phyloP scores from a whole-genome alignment of 2,888 invertebrate genomes.

The Acanthosepion lycidas region DNA sequence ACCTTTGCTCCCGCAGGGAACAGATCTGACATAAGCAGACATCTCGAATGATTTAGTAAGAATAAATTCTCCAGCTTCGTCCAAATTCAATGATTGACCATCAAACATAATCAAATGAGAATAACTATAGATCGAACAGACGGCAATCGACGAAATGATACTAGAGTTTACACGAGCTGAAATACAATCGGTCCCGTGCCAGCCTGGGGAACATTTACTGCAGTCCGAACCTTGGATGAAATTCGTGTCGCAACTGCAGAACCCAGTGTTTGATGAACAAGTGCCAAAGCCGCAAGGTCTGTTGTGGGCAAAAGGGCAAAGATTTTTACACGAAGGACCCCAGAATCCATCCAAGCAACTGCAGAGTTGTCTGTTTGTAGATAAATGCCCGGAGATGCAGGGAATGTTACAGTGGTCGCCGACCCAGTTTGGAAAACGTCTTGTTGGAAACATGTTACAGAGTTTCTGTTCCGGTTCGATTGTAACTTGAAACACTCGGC shows the following conservation, averaged over 20 bases:
- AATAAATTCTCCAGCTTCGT: slow-evolving; percentile 44
- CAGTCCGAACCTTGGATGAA: slow-evolving; percentile 55
- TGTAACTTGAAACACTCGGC: neutral
- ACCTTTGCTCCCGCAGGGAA: slow-evolving; percentile 57
- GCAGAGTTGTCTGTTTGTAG: slow-evolving; percentile 50
- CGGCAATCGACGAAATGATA: slow-evolving; percentile 38
- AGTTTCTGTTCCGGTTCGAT: slow-evolving; percentile 52
- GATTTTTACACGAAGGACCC: slow-evolving; percentile 55
- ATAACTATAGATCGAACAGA: slow-evolving; percentile 55
- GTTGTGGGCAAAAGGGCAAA: slow-evolving; percentile 54
- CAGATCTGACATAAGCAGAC: slow-evolving; percentile 54
- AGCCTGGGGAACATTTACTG: slow-evolving; percentile 57
- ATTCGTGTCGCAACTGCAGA: slow-evolving; percentile 58
- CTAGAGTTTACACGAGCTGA: slow-evolving; percentile 44
- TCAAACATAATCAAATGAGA: slow-evolving; percentile 59
- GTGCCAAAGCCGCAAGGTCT: slow-evolving; percentile 58
- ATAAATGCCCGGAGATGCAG: slow-evolving; percentile 54
- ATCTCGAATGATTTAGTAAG: neutral
- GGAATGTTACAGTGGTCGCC: slow-evolving; percentile 53
- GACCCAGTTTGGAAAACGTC: slow-evolving; percentile 54
- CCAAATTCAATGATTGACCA: slow-evolving; percentile 47
- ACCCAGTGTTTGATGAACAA: slow-evolving; percentile 56
- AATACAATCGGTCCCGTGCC: slow-evolving; percentile 61
- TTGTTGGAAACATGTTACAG: slow-evolving; percentile 51
- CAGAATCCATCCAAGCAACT: slow-evolving; percentile 58